Percentiles rank a stretch among this genome's conserved stretches.
These are phyloP conservation scores for Formicarius rufipectus DNA, from an alignment of 2,113 vertebrate species.

Conservation along the genomic window DNA sequence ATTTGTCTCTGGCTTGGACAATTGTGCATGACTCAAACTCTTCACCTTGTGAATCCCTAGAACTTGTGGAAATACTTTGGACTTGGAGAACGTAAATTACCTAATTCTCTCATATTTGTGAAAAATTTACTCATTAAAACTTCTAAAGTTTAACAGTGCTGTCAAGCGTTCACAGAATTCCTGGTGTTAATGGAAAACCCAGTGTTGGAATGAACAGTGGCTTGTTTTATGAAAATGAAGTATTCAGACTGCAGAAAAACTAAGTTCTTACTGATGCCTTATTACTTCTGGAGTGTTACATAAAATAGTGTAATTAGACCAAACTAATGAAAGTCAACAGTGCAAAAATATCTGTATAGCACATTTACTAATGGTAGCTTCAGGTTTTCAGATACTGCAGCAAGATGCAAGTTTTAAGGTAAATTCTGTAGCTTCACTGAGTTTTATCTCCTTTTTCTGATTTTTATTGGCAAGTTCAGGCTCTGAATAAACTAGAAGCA, in stretches of 20 bases:
- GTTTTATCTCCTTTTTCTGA: not conserved
- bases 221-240: not conserved
- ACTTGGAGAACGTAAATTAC: not conserved
- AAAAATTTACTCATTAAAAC: constrained; percentile 5
- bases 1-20: not conserved
- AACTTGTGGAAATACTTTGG: not conserved
- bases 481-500: not conserved
- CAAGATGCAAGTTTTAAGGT: not conserved
- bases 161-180: not conserved
- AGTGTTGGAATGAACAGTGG: not conserved
- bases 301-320: not conserved
- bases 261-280: not conserved
- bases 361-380: not conserved
- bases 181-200: not conserved
- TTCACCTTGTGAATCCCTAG: not conserved
- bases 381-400: not conserved
- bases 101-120: not conserved
- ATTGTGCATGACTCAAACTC: not conserved
- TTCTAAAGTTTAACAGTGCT: constrained; percentile 7
- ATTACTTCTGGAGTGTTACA: not conserved
- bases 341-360: not conserved
- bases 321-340: not conserved
- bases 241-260: not conserved
- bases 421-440: not conserved
- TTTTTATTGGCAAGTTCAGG: not conserved